phyloP scores from a whole-genome alignment of 2,113 vertebrate species.

The Mustelus asterias region DNA sequence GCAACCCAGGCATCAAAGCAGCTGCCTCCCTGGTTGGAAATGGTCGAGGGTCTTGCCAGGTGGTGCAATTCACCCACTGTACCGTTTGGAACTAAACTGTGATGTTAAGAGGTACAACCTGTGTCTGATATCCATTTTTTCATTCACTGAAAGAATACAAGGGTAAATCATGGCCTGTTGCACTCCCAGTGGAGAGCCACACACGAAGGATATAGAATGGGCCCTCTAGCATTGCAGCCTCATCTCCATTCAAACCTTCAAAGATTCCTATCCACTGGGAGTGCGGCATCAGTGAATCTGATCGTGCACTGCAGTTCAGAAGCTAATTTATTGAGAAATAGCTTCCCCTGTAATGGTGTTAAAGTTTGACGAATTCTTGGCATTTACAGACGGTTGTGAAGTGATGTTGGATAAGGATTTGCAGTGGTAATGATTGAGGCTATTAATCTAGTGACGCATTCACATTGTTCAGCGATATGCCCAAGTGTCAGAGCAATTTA shows the following conservation, averaged over 20 bases:
- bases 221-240: not conserved
- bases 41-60: not conserved
- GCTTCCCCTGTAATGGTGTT: not conserved
- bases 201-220: not conserved
- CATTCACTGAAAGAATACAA: not conserved
- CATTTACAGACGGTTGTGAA: not conserved
- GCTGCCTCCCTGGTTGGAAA: not conserved
- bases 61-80: not conserved
- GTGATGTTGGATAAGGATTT: not conserved
- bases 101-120: not conserved
- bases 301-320: too few relatives aligned
- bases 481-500: slow-evolving; percentile 2
- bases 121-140: not conserved
- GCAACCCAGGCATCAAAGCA: not conserved
- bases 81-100: not conserved
- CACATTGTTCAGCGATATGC: not conserved
- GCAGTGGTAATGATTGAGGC: not conserved
- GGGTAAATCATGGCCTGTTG: not conserved
- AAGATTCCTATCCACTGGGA: not conserved
- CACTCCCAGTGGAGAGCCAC: not conserved
- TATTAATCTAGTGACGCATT: slow-evolving; percentile 4
- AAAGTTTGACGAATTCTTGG: not conserved
- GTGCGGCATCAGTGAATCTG: not conserved
- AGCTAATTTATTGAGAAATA: not conserved
- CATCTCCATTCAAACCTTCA: not conserved